Evolutionary conservation across 2,113 vertebrate genomes (phyloP), one percentile per base, ranked within the genome.

Genomic region (Eublepharis macularius): DNA sequence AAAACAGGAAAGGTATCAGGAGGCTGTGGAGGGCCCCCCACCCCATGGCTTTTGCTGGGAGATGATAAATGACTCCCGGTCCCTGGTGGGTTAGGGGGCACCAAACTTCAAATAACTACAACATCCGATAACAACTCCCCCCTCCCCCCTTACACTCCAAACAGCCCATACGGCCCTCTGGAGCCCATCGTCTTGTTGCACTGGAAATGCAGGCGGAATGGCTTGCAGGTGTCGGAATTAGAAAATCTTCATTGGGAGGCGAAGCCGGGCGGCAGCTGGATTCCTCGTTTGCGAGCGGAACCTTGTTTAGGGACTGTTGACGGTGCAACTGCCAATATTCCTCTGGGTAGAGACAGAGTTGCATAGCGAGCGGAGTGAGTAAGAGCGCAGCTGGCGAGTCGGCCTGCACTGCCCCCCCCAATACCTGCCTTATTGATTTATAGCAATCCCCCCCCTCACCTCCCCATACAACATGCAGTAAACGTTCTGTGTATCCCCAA

Each of bases 171-270:
- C 95, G 96, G 96, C 96, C 97, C 96, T 95, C 94, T 80, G 94
- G 95, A 96, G 96, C 96, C 96, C 94, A 93, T 95, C 95, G 95
- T 96, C 96, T 96, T 96, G 97, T 95, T 97, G 97, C 96, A 97
- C 97, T 98, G 97, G 98, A 98, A 98, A 98, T 98, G 97, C 97
- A 97, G 97, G 98, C 97, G 96, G 98, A 98, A 99, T 99, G 97
- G 97, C 97, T 98, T 98, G 97, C 98, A 99, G 98, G 98, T 99
- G 98, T 98, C 98, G 97, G 97, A 96, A 98, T 98, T 98, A 98
- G 98, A 98, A 97, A 97, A 96, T 97, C 96, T 96, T 97, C 96
- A 96, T 96, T 95, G 96, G 96, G 95, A 97, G 97, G 96, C 95
- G 96, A 96, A 97, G 96, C 96, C 95, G 88, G 96, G 94, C 93